Evolutionary conservation across 2,797 vertebrate genomes (phyloP).

Genomic region (Steatocranus sp.): DNA sequence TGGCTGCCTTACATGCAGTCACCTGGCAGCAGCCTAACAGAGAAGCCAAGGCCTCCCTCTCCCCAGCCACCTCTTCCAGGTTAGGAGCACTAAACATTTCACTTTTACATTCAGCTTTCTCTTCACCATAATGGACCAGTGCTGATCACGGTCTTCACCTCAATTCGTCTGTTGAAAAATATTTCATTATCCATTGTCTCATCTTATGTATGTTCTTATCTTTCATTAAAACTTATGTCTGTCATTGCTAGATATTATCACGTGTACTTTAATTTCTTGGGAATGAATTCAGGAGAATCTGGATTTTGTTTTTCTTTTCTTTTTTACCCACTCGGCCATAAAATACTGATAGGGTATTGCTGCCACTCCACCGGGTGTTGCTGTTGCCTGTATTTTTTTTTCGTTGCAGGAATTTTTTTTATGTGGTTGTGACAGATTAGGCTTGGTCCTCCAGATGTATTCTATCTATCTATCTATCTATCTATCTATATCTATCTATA

Average conservation of each 20-base stretch:
- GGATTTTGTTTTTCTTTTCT: neutral
- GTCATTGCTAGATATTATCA: neutral
- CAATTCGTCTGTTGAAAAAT: neutral
- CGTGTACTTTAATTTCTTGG: fast-evolving
- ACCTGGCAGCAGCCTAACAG: neutral
- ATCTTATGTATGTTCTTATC: neutral
- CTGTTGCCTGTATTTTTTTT: neutral
- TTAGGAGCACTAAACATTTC: neutral
- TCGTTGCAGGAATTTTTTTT: neutral
- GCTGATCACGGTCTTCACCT: neutral
- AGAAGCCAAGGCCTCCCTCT: neutral
- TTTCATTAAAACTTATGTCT: neutral
- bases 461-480: too few species aligned
- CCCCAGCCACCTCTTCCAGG: neutral
- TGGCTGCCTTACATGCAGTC: neutral
- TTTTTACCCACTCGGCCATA: neutral
- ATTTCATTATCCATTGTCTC: neutral
- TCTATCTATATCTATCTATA: too few species aligned
- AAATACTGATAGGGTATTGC: neutral
- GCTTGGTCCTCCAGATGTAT: neutral
- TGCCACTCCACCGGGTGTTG: neutral
- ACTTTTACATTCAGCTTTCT: neutral
- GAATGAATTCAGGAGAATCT: neutral
- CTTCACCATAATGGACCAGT: neutral
- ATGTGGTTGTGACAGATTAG: neutral